Evolutionary conservation across 2,888 invertebrate genomes (phyloP).

Genomic region (Ornithoptera priamus): DNA sequence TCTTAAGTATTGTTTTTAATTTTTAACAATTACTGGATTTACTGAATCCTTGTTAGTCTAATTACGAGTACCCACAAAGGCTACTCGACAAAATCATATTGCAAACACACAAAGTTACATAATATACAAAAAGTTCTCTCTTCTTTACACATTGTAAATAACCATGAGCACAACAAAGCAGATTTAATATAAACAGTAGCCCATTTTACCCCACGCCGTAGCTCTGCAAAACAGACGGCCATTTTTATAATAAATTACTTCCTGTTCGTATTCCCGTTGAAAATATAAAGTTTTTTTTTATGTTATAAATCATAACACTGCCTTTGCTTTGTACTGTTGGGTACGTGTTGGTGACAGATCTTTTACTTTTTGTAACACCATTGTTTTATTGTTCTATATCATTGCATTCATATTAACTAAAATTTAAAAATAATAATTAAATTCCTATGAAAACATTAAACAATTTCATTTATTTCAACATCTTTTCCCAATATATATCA

Average conservation of each 20-base stretch:
- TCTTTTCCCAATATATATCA: no score
- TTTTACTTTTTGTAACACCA: conserved; percentile 1
- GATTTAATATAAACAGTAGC: conserved; percentile 12
- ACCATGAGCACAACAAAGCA: conserved; percentile 1
- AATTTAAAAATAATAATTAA: no score
- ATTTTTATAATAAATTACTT: conserved; percentile 23
- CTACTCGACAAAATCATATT: no score
- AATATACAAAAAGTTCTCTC: neutral
- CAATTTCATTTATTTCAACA: no score
- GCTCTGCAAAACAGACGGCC: conserved; percentile 11
- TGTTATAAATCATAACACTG: conserved; percentile 2
- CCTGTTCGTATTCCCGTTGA: conserved; percentile 17
- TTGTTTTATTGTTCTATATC: neutral
- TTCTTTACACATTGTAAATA: conserved; percentile 3
- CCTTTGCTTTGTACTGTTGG: neutral
- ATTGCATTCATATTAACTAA: no score
- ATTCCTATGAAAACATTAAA: no score
- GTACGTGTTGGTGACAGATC: neutral
- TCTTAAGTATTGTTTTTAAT: no score
- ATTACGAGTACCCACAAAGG: no score
- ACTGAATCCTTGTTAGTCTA: no score
- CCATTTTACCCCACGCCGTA: conserved; percentile 15
- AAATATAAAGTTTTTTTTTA: conserved; percentile 4
- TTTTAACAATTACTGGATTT: no score
- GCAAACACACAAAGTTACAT: neutral